phyloP scores from a whole-genome alignment of 2,797 vertebrate species.

The Otolemur crassicaudatus region DNA sequence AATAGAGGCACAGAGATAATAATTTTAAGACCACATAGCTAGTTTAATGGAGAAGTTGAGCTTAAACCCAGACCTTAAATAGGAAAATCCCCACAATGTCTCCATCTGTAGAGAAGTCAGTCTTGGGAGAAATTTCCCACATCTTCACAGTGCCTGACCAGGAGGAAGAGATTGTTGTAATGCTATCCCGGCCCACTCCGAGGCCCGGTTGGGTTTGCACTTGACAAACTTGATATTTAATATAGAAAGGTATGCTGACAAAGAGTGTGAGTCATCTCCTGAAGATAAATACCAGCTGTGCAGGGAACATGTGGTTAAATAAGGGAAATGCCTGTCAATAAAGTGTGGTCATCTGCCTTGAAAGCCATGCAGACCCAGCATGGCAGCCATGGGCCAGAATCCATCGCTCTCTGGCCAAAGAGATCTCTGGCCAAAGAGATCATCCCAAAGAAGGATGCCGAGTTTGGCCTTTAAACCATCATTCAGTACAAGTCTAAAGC shows the following conservation, averaged over 20 bases:
- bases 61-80: not conserved
- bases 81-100: not conserved
- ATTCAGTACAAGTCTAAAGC: not conserved
- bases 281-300: not conserved
- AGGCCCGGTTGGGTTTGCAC: not conserved
- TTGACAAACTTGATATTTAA: not conserved
- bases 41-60: not conserved
- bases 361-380: not conserved
- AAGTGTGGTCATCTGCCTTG: not conserved
- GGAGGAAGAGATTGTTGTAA: not conserved
- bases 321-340: not conserved
- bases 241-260: slow-evolving; percentile 23
- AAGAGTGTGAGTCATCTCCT: not conserved
- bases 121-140: not conserved
- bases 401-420: not conserved
- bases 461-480: not conserved
- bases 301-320: not conserved
- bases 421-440: too few relatives aligned
- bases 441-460: not conserved
- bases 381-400: not conserved
- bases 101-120: not conserved
- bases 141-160: not conserved
- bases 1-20: not conserved
- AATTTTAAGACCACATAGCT: not conserved
- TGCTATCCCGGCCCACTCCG: not conserved